Percentiles rank a stretch among this genome's conserved stretches.
These are phyloP conservation scores for Drosophila littoralis DNA, from an alignment of 1,140 invertebrate genomes.

Conservation along the genomic window DNA sequence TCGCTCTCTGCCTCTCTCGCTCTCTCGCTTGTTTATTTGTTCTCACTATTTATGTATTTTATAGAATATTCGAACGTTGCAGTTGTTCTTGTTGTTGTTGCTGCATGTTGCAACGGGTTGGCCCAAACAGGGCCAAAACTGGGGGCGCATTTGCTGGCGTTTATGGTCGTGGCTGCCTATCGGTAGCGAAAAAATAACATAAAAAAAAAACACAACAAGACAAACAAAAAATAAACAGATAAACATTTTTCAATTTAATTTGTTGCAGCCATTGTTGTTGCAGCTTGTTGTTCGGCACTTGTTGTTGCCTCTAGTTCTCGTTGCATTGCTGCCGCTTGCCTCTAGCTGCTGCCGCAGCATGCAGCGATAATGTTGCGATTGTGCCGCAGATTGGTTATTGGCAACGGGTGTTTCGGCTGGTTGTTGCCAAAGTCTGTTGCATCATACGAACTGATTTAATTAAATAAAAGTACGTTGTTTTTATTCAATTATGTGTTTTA, in stretches of 20 bases:
- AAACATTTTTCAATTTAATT: slow-evolving; percentile 72
- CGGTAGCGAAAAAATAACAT: slow-evolving; percentile 36
- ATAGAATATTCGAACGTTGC: slow-evolving; percentile 69
- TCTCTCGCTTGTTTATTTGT: slow-evolving; percentile 35
- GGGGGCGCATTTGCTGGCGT: slow-evolving; percentile 36
- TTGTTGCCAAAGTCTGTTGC: background rate
- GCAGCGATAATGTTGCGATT: background rate
- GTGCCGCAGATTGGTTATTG: slow-evolving; percentile 14
- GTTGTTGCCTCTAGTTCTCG: slow-evolving; percentile 4
- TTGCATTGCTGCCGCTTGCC: slow-evolving; percentile 1
- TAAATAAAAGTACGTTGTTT: background rate
- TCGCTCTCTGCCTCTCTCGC: background rate
- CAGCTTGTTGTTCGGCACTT: slow-evolving; percentile 34
- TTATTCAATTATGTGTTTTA: background rate
- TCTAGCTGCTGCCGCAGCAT: background rate
- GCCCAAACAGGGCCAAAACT: slow-evolving; percentile 23
- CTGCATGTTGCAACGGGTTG: slow-evolving; percentile 57
- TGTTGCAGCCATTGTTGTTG: slow-evolving; percentile 53
- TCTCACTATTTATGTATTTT: slow-evolving; percentile 51
- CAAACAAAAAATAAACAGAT: slow-evolving; percentile 43
- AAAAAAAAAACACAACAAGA: slow-evolving; percentile 6
- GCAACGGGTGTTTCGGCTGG: slow-evolving; percentile 32
- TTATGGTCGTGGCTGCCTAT: slow-evolving; percentile 64
- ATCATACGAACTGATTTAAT: background rate
- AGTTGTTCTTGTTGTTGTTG: slow-evolving; percentile 17